phyloP scores from a whole-genome alignment of 2,888 invertebrate genomes.

The Meloe dianella region DNA sequence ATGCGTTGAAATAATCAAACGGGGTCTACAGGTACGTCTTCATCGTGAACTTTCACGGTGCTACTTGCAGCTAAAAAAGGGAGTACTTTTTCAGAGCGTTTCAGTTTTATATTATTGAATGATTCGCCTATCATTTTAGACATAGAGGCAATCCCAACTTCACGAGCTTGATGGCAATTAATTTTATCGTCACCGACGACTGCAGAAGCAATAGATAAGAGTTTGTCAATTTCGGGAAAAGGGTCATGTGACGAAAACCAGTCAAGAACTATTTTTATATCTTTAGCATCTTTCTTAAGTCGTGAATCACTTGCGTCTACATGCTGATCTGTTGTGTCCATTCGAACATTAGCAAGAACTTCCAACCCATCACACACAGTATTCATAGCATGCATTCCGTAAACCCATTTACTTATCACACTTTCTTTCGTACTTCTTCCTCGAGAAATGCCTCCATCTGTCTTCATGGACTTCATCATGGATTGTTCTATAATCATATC shows the following conservation, averaged over 20 bases:
- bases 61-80: slow-evolving; percentile 26
- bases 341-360: slow-evolving; percentile 44
- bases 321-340: slow-evolving; percentile 47
- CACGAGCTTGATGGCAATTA: slow-evolving; percentile 25
- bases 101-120: slow-evolving; percentile 20
- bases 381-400: slow-evolving; percentile 39
- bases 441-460: slow-evolving; percentile 54
- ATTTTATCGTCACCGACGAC: slow-evolving; percentile 18
- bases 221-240: slow-evolving; percentile 13
- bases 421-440: slow-evolving; percentile 53
- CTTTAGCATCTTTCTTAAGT: slow-evolving; percentile 45
- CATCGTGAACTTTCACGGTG: slow-evolving; percentile 23
- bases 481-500: slow-evolving; percentile 53
- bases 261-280: slow-evolving; percentile 42
- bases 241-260: slow-evolving; percentile 20
- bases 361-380: slow-evolving; percentile 47
- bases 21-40: slow-evolving; percentile 20
- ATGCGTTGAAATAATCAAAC: slow-evolving; percentile 27
- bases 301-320: slow-evolving; percentile 53
- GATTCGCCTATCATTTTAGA: slow-evolving; percentile 21
- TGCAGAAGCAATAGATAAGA: slow-evolving; percentile 19
- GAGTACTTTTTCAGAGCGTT: slow-evolving; percentile 23
- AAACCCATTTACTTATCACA: slow-evolving; percentile 54
- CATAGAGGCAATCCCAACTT: slow-evolving; percentile 25
- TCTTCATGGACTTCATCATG: slow-evolving; percentile 51